phyloP scores from a whole-genome alignment of 2,113 vertebrate genomes.

The Recurvirostra avosetta region DNA sequence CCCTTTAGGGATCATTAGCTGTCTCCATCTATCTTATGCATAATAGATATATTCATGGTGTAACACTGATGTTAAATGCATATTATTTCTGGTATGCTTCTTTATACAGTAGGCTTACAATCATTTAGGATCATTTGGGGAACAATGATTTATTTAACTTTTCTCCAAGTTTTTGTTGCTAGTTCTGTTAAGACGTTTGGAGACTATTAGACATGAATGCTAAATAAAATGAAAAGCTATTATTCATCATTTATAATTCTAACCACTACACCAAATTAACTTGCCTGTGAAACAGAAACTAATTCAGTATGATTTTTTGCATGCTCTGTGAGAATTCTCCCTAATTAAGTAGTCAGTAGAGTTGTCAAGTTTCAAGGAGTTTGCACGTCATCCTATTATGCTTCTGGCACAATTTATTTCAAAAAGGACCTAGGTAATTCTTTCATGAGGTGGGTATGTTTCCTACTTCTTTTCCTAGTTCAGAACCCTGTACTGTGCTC shows the following conservation, averaged over 20 bases:
- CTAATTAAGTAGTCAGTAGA: background rate
- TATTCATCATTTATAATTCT: background rate
- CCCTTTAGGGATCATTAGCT: background rate
- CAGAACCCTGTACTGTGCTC: background rate
- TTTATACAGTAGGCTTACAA: background rate
- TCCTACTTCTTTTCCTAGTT: background rate
- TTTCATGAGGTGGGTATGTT: background rate
- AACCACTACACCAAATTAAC: background rate
- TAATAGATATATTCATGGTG: background rate
- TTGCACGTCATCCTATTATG: background rate
- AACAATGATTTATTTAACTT: background rate
- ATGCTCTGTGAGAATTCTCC: background rate
- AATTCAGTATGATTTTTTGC: background rate
- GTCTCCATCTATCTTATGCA: background rate
- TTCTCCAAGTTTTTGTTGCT: background rate
- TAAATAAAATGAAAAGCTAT: background rate
- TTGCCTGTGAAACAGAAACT: background rate
- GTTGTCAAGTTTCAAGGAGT: background rate
- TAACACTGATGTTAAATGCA: background rate
- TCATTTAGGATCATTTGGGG: background rate
- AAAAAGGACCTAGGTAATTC: background rate
- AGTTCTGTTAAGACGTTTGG: background rate
- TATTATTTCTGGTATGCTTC: background rate
- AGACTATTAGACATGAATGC: background rate
- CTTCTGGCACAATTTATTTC: background rate